phyloP scores from a whole-genome alignment of 2,888 invertebrate genomes.

The Sepioteuthis lessoniana region DNA sequence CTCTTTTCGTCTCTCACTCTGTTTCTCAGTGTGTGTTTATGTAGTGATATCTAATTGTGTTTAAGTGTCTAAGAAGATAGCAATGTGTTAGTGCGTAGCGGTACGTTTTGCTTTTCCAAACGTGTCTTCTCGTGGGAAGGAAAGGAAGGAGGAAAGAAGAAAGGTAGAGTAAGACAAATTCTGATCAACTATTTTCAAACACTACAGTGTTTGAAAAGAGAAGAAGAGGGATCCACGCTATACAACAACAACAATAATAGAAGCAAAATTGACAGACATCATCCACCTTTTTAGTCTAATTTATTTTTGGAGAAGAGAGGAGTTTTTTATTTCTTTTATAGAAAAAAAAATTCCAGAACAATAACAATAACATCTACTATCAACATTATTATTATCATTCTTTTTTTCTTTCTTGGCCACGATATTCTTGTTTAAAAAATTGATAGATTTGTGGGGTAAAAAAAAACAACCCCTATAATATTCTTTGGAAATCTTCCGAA shows the following conservation, averaged over 20 bases:
- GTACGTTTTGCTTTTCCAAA: not conserved
- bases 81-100: not conserved
- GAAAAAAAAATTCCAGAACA: not conserved
- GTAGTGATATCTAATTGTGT: conserved; percentile 13
- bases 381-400: too few species aligned
- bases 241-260: not conserved
- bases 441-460: too few species aligned
- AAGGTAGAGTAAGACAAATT: not conserved
- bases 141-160: not conserved
- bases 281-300: not conserved
- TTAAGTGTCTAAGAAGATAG: not conserved
- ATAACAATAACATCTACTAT: too few species aligned
- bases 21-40: not conserved
- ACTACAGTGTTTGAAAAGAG: not conserved
- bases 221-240: not conserved
- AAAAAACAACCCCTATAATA: too few species aligned
- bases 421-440: too few species aligned
- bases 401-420: too few species aligned
- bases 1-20: not conserved
- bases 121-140: not conserved
- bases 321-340: not conserved
- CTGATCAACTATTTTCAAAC: not conserved
- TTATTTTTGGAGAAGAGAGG: not conserved
- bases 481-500: too few species aligned
- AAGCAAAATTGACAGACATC: not conserved